A percentile compares a stretch with the other conserved stretches of the same genome.
These are phyloP conservation scores for Achroia grisella DNA, from an alignment of 1,140 invertebrate species.

Conservation along the genomic window DNA sequence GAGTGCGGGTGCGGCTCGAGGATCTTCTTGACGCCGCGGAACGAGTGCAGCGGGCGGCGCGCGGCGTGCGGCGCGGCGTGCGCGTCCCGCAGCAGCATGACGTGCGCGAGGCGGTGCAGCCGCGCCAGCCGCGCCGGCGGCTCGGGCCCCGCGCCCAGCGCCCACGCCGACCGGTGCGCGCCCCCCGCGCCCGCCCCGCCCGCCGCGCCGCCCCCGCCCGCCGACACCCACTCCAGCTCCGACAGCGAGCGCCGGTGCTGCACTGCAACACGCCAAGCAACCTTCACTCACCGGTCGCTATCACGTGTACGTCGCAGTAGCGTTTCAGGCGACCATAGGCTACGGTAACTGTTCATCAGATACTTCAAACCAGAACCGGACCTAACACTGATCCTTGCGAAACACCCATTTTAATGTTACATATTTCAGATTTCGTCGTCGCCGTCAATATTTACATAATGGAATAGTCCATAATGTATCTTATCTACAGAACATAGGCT, in stretches of 20 bases:
- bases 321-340: too few species aligned
- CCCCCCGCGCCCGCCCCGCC: constrained; percentile 11
- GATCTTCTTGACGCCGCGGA: constrained; percentile 83
- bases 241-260: constrained; percentile 80
- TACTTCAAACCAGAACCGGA: too few species aligned
- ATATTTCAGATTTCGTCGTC: too few species aligned
- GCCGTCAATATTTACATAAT: too few species aligned
- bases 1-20: constrained; percentile 75
- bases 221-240: constrained; percentile 74
- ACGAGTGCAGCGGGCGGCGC: constrained; percentile 36
- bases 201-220: constrained; percentile 4
- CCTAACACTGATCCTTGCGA: too few species aligned
- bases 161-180: constrained; percentile 29
- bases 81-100: constrained; percentile 86
- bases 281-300: too few species aligned
- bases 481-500: too few species aligned
- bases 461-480: too few species aligned
- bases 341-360: too few species aligned
- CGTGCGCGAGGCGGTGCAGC: constrained; percentile 79
- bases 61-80: constrained; percentile 66
- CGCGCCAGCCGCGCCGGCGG: constrained; percentile 52
- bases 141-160: constrained; percentile 27
- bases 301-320: too few species aligned
- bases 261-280: constrained; percentile 48
- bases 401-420: too few species aligned